Evolutionary conservation across 2,888 invertebrate species (phyloP).

Genomic region (Andrena minutula): DNA sequence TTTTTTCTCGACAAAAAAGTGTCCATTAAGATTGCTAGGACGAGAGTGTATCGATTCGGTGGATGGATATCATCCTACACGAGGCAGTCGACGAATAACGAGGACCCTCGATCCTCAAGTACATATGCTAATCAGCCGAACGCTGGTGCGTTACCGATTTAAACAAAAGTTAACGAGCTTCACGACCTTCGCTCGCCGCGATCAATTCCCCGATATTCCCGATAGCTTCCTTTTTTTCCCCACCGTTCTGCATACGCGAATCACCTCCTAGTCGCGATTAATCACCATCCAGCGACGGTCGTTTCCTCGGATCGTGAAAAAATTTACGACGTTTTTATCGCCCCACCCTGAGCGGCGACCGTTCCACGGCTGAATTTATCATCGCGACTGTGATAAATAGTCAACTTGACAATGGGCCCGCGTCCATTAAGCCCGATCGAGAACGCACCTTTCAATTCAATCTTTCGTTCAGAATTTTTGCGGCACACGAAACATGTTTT

Average conservation of each 20-base stretch:
- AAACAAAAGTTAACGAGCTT: constrained; percentile 51
- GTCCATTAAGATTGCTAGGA: constrained; percentile 44
- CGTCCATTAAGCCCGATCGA: too few relatives aligned
- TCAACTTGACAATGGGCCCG: constrained; percentile 1
- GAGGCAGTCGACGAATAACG: not conserved
- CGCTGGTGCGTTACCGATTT: constrained; percentile 40
- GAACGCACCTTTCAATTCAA: not conserved
- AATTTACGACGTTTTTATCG: constrained; percentile 32
- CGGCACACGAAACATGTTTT: not conserved
- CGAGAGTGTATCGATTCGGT: constrained; percentile 47
- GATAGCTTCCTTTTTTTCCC: constrained; percentile 3
- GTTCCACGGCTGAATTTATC: constrained; percentile 17
- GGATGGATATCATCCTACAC: constrained; percentile 32
- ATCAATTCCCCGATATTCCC: constrained; percentile 31
- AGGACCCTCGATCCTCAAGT: not conserved
- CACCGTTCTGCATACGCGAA: not conserved
- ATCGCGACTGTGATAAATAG: not conserved
- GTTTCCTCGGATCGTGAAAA: constrained; percentile 11
- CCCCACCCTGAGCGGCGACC: not conserved
- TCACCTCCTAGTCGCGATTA: constrained; percentile 25
- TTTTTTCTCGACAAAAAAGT: constrained; percentile 29
- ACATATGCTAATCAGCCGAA: constrained; percentile 35
- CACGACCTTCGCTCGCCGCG: constrained; percentile 39
- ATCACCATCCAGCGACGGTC: constrained; percentile 14
- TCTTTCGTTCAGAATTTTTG: not conserved